Conservation (phyloP, 2,888 invertebrate genomes). For the Lasius fuliginosus region DNA sequence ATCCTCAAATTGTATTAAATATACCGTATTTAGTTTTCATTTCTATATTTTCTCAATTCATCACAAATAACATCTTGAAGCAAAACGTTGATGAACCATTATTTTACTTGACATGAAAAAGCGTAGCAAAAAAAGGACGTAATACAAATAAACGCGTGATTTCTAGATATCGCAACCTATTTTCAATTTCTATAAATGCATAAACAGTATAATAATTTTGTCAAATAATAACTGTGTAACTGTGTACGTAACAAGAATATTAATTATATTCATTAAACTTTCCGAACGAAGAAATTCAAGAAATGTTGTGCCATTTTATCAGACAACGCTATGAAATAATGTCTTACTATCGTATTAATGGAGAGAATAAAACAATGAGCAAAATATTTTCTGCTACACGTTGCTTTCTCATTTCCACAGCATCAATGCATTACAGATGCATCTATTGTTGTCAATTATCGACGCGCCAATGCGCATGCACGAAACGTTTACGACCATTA, state of each 20-base stretch:
- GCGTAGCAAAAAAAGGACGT: background rate
- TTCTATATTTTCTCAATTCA: slow-evolving; percentile 20
- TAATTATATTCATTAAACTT: background rate
- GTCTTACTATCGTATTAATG: background rate
- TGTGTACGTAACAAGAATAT: background rate
- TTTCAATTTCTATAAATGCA: background rate
- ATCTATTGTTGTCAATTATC: slow-evolving; percentile 42
- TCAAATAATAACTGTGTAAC: background rate
- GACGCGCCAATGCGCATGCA: slow-evolving; percentile 13
- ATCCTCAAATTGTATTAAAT: background rate
- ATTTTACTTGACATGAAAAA: background rate
- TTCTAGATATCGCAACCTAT: background rate
- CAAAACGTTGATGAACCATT: slow-evolving; percentile 10
- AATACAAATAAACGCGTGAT: background rate
- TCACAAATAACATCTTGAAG: background rate
- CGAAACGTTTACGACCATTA: slow-evolving; percentile 25
- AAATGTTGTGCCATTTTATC: background rate
- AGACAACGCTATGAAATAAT: background rate
- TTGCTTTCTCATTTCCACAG: slow-evolving; percentile 12
- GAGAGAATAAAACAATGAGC: slow-evolving; percentile 27
- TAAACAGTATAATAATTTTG: background rate
- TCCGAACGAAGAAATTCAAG: background rate
- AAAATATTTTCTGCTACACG: slow-evolving; percentile 20
- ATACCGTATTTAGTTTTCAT: background rate
- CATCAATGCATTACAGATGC: slow-evolving; percentile 1